Evolutionary conservation across 2,797 vertebrate genomes (phyloP).

Genomic region (Psittacula derbiana): DNA sequence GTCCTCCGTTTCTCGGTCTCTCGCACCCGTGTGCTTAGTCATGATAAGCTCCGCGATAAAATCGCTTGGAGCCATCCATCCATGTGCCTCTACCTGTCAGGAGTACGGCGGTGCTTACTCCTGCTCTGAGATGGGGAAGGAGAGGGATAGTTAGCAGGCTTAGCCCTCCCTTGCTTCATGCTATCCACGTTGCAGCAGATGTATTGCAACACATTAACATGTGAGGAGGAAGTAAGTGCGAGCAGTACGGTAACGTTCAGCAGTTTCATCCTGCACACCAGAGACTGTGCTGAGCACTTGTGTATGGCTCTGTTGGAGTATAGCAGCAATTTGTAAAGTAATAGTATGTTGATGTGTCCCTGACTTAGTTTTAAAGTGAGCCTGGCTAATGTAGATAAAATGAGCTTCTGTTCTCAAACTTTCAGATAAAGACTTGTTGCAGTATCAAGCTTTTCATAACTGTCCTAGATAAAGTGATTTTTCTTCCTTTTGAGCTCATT

Average conservation of each 20-base stretch:
- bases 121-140: not conserved
- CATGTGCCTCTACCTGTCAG: not conserved
- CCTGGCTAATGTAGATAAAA: no score
- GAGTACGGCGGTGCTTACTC: not conserved
- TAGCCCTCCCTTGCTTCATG: no score
- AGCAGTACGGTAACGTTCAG: accelerated
- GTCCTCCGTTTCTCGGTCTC: not conserved
- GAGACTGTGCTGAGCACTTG: not conserved
- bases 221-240: not conserved
- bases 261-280: accelerated
- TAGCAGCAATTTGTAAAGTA: not conserved
- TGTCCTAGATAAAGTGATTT: accelerated
- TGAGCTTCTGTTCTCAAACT: accelerated
- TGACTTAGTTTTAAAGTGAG: not conserved
- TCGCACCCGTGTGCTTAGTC: conserved; percentile 2
- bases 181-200: accelerated
- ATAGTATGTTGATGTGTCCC: accelerated
- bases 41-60: not conserved
- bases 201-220: accelerated
- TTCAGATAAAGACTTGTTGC: not conserved
- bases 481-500: not conserved
- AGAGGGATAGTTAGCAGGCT: accelerated
- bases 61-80: not conserved
- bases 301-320: not conserved
- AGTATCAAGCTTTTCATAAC: not conserved